Conservation (phyloP, 2,113 vertebrate species). For the Apteryx mantelli region DNA sequence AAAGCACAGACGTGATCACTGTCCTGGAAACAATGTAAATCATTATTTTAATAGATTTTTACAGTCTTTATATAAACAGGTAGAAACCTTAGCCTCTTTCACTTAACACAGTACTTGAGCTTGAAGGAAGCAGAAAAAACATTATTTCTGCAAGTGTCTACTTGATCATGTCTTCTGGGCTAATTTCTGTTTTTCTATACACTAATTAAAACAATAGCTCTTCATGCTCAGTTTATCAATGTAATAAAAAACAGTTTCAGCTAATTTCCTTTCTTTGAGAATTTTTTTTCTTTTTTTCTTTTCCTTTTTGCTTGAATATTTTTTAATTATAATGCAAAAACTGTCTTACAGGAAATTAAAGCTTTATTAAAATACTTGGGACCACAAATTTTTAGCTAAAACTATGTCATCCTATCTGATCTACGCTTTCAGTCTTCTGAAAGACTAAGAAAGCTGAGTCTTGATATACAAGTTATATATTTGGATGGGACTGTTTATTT, state of each 20-base stretch:
- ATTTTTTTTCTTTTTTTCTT: not conserved
- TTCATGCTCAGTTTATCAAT: not conserved
- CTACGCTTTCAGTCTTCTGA: not conserved
- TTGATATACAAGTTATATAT: not conserved
- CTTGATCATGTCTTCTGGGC: not conserved
- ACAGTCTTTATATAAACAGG: not conserved
- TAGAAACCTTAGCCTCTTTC: not conserved
- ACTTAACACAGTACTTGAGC: not conserved
- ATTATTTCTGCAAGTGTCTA: not conserved
- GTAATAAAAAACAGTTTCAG: not conserved
- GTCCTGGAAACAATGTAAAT: not conserved
- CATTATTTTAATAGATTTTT: not conserved
- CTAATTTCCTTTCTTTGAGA: not conserved
- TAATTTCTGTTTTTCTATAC: not conserved
- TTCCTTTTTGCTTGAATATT: not conserved
- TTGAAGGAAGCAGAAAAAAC: not conserved
- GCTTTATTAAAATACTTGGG: not conserved
- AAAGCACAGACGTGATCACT: not conserved
- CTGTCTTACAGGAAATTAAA: not conserved
- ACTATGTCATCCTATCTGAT: not conserved
- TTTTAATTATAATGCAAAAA: not conserved
- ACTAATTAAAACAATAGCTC: constrained; percentile 5
- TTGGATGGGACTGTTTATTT: not conserved
- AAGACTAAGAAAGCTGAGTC: not conserved
- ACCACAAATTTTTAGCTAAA: not conserved